Percentiles rank a stretch among this genome's conserved stretches.
These are phyloP conservation scores for Cephus pulcher DNA, from an alignment of 2,888 invertebrate species.

Conservation along the genomic window DNA sequence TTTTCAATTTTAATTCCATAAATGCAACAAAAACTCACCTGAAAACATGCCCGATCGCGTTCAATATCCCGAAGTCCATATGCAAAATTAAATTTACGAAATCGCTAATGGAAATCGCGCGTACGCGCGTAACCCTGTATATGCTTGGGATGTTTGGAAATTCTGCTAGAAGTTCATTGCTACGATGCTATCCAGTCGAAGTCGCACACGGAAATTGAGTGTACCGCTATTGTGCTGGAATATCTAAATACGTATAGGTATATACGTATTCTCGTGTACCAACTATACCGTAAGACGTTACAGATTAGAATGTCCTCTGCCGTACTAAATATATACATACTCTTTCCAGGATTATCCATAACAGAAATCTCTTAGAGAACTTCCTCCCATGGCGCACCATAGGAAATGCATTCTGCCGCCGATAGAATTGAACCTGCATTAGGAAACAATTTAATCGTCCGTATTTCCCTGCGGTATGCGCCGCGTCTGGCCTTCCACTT, in stretches of 20 bases:
- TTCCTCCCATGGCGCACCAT: background rate
- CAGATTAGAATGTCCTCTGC: background rate
- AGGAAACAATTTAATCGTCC: constrained; percentile 7
- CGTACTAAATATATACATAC: background rate
- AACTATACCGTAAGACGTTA: background rate
- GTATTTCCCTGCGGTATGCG: background rate
- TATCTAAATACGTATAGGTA: background rate
- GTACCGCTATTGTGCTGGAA: background rate
- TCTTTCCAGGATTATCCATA: background rate
- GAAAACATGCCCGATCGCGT: background rate
- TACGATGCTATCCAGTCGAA: background rate
- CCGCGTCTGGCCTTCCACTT: background rate
- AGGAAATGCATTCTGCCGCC: background rate
- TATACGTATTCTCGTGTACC: background rate
- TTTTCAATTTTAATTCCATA: background rate
- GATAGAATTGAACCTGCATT: background rate
- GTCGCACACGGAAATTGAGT: background rate
- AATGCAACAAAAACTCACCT: background rate
- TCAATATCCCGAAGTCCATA: background rate
- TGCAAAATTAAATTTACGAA: background rate
- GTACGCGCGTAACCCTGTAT: background rate
- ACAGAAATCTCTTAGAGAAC: constrained; percentile 2
- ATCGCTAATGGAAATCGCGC: background rate
- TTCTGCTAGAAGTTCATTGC: background rate
- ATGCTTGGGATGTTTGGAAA: background rate